Percentiles rank a stretch among this genome's conserved stretches.
Evolutionary conservation across 2,888 invertebrate species (phyloP).

Genomic region (Megaustenia siamemsis): DNA sequence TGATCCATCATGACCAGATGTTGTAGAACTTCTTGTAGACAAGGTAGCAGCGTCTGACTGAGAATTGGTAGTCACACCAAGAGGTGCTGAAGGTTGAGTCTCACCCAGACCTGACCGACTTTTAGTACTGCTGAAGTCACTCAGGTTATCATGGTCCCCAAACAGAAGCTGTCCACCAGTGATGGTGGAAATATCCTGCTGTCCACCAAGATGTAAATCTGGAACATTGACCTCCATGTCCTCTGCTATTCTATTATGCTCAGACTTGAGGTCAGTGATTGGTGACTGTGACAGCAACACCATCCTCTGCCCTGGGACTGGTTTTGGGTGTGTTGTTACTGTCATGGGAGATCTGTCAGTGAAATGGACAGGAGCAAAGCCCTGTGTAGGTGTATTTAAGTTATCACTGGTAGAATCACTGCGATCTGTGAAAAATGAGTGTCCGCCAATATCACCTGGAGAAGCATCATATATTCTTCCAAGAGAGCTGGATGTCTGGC

Average conservation of each 20-base stretch:
- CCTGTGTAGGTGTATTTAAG: slow-evolving; percentile 52
- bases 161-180: not conserved
- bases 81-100: too few relatives aligned
- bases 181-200: not conserved
- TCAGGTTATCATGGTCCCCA: too few relatives aligned
- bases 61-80: not conserved
- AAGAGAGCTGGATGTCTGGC: not conserved
- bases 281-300: slow-evolving; percentile 55
- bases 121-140: too few relatives aligned
- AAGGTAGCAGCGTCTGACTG: too few relatives aligned
- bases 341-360: slow-evolving; percentile 49
- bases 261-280: not conserved
- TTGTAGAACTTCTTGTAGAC: too few relatives aligned
- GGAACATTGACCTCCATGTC: not conserved
- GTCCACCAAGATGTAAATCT: not conserved
- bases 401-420: slow-evolving; percentile 17
- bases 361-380: slow-evolving; percentile 45
- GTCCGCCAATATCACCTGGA: not conserved
- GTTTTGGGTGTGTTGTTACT: slow-evolving; percentile 38
- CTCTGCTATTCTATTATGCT: not conserved
- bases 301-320: slow-evolving; percentile 50
- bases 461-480: slow-evolving; percentile 26
- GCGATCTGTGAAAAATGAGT: slow-evolving; percentile 17
- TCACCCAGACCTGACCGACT: too few relatives aligned
- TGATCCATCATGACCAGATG: too few relatives aligned